Conservation (phyloP, 2,113 vertebrate genomes). For the Tinamus guttatus region DNA sequence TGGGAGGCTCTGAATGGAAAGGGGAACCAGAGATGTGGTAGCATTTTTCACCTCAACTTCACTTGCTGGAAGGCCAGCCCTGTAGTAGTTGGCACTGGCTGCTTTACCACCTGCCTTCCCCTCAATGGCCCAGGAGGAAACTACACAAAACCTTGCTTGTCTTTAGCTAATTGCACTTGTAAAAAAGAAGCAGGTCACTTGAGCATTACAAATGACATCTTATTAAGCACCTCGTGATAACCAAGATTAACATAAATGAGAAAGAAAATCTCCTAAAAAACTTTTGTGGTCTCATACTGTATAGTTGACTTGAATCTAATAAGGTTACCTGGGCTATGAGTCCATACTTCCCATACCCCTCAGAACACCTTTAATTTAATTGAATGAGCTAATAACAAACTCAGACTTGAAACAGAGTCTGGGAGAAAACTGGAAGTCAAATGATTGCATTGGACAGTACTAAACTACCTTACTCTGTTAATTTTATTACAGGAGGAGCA, state of each 20-base stretch:
- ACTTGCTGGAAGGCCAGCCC: neutral
- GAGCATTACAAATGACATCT: neutral
- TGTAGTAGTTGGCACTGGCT: neutral
- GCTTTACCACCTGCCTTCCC: neutral
- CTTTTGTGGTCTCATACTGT: neutral
- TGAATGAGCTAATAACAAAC: neutral
- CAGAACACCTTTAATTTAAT: neutral
- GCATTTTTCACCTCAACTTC: neutral
- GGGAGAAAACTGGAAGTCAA: neutral
- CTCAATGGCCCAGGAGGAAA: neutral
- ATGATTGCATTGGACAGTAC: neutral
- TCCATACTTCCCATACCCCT: neutral
- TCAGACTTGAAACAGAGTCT: neutral
- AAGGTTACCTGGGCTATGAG: neutral
- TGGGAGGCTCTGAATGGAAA: neutral
- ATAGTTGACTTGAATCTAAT: neutral
- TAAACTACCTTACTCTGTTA: neutral
- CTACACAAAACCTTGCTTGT: slow-evolving; percentile 26
- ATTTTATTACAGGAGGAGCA: neutral
- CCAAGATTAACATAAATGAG: slow-evolving; percentile 14
- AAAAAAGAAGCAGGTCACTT: slow-evolving; percentile 2
- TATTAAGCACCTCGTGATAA: neutral
- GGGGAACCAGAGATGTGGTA: neutral
- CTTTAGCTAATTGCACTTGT: neutral
- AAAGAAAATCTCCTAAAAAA: slow-evolving; percentile 17